Percentiles rank a stretch among this genome's conserved stretches.
Conservation (phyloP, 2,113 vertebrate genomes). For the Crotalus helleri region DNA sequence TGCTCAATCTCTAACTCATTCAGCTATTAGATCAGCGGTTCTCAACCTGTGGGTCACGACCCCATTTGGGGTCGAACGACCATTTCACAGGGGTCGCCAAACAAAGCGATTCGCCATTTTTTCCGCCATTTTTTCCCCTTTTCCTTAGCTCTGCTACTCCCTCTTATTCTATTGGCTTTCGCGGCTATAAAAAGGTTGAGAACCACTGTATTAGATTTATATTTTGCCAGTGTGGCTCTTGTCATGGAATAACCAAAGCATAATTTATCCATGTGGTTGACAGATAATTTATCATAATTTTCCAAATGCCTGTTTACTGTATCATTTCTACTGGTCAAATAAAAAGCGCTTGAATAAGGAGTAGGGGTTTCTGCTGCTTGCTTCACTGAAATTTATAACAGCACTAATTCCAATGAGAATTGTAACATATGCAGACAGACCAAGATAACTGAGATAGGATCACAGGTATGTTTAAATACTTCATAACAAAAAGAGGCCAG, state of each 20-base stretch:
- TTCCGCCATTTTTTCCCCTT: too few relatives aligned
- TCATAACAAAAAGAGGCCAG: neutral
- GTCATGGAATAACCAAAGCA: slow-evolving; percentile 47
- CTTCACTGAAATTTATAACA: neutral
- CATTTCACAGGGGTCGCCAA: too few relatives aligned
- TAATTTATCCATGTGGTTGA: slow-evolving; percentile 29
- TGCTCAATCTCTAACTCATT: slow-evolving; percentile 31
- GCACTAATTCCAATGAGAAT: neutral
- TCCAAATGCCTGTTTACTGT: slow-evolving; percentile 44
- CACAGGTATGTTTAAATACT: neutral
- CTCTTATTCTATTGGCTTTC: too few relatives aligned
- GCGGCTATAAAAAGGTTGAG: too few relatives aligned
- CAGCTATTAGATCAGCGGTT: slow-evolving; percentile 6
- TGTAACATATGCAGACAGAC: neutral
- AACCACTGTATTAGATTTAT: slow-evolving; percentile 23
- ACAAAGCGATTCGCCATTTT: too few relatives aligned
- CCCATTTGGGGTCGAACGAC: too few relatives aligned
- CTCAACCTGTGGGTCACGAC: too few relatives aligned
- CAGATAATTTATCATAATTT: slow-evolving; percentile 55
- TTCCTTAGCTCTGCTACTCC: too few relatives aligned
- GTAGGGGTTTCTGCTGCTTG: neutral
- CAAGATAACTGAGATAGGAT: neutral
- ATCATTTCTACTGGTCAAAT: neutral
- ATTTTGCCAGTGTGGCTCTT: slow-evolving; percentile 28
- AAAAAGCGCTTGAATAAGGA: neutral